Evolutionary conservation across 2,888 invertebrate genomes (phyloP).

Genomic region (Nephrotoma flavescens): DNA sequence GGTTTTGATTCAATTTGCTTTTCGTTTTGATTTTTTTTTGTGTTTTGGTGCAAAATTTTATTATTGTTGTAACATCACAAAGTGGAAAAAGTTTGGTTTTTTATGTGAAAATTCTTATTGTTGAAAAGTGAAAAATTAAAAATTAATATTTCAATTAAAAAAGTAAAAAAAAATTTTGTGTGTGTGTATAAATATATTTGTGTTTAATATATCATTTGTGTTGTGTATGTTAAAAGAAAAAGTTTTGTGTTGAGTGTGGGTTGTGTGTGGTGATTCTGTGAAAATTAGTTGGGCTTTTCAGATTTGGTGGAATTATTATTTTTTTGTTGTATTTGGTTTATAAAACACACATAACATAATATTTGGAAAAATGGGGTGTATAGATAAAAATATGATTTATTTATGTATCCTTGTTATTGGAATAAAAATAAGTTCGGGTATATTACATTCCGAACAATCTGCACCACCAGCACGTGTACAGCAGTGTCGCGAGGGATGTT

Average conservation of each 20-base stretch:
- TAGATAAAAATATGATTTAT: neutral
- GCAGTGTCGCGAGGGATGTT: slow-evolving; percentile 23
- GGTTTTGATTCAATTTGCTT: neutral
- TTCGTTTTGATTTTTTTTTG: neutral
- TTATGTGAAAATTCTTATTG: neutral
- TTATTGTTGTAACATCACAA: neutral
- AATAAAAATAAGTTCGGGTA: neutral
- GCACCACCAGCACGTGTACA: slow-evolving; percentile 17
- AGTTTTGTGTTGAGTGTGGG: neutral
- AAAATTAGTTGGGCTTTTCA: neutral
- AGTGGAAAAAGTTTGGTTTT: neutral
- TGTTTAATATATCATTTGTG: neutral
- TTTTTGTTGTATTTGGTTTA: neutral
- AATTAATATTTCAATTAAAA: neutral
- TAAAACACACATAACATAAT: neutral
- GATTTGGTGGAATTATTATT: neutral
- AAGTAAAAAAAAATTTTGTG: neutral
- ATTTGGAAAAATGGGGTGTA: neutral
- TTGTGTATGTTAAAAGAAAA: neutral
- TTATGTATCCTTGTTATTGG: slow-evolving; percentile 1
- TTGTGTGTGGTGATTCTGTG: neutral
- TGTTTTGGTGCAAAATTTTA: neutral
- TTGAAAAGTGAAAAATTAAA: neutral
- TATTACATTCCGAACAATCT: slow-evolving; percentile 10
- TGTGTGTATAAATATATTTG: neutral